Percentiles rank a stretch among this genome's conserved stretches.
phyloP scores from a whole-genome alignment of 1,140 invertebrate species.

The Zaprionus vittiger region DNA sequence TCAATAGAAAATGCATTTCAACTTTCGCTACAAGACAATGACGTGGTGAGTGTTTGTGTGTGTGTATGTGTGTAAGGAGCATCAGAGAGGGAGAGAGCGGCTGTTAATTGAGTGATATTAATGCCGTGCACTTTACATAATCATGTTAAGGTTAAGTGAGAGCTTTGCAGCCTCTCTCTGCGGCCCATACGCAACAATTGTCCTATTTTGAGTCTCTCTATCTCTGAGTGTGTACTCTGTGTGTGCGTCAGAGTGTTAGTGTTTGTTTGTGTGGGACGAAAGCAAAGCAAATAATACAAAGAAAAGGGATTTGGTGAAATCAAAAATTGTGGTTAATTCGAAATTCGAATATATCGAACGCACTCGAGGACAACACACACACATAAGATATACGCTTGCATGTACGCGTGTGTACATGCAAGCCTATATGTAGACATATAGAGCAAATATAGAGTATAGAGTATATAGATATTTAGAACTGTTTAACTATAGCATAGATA shows the following conservation, averaged over 20 bases:
- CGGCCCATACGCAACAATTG: not conserved
- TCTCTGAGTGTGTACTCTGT: constrained; percentile 4
- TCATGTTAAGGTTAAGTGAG: constrained; percentile 9
- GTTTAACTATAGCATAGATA: constrained; percentile 23
- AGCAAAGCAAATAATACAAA: constrained; percentile 35
- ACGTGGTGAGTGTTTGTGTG: constrained; percentile 2
- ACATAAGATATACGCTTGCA: constrained; percentile 33
- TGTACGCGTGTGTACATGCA: constrained; percentile 32
- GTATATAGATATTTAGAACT: constrained; percentile 12
- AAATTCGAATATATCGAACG: constrained; percentile 17
- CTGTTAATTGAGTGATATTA: constrained; percentile 22
- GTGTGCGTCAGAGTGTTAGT: constrained; percentile 2
- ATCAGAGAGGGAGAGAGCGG: constrained; percentile 4
- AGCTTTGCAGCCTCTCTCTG: constrained; percentile 7
- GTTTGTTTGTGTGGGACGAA: not conserved
- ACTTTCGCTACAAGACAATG: constrained; percentile 35
- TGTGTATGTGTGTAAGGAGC: constrained; percentile 1
- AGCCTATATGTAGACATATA: constrained; percentile 32
- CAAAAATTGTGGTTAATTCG: constrained; percentile 12
- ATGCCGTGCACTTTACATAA: constrained; percentile 14
- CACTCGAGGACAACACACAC: constrained; percentile 54
- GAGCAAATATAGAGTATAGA: constrained; percentile 10
- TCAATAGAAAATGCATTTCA: constrained; percentile 18
- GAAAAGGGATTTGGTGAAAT: constrained; percentile 12
- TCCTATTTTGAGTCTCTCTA: constrained; percentile 17